phyloP scores from a whole-genome alignment of 2,797 vertebrate species.

The Dermochelys coriacea region DNA sequence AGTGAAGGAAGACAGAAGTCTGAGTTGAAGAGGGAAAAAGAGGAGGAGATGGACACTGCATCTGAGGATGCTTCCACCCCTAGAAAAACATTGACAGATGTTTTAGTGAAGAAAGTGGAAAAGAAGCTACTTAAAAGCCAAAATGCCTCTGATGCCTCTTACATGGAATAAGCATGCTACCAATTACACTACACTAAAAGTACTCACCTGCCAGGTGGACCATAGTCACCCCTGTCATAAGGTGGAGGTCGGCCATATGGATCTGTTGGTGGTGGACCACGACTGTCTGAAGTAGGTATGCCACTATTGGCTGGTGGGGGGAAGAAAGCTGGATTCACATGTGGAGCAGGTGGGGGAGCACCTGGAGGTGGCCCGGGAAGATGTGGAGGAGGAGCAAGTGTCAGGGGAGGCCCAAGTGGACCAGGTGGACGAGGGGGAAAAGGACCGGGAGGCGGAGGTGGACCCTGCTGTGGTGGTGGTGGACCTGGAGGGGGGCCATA shows the following conservation, averaged over 20 bases:
- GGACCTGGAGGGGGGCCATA: slow-evolving; percentile 89
- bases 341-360: slow-evolving; percentile 96
- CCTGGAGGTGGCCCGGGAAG: slow-evolving; percentile 96
- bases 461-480: slow-evolving; percentile 87
- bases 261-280: slow-evolving; percentile 93
- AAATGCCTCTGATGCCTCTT: slow-evolving; percentile 7
- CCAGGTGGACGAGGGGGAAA: slow-evolving; percentile 96
- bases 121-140: neutral
- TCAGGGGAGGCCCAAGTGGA: slow-evolving; percentile 94
- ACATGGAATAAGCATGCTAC: slow-evolving; percentile 23
- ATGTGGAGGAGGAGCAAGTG: slow-evolving; percentile 95
- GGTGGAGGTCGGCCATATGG: slow-evolving; percentile 95
- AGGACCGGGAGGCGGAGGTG: slow-evolving; percentile 92
- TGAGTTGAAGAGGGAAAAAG: slow-evolving; percentile 31
- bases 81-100: neutral
- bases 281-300: slow-evolving; percentile 94
- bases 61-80: slow-evolving; percentile 27
- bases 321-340: slow-evolving; percentile 99
- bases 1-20: slow-evolving; percentile 26
- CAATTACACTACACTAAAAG: slow-evolving; percentile 18
- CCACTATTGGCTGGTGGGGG: slow-evolving; percentile 95
- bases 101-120: neutral
- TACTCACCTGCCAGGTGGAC: slow-evolving; percentile 95
- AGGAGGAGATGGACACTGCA: neutral
- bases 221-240: slow-evolving; percentile 97